Conservation (phyloP, 1,140 invertebrate species). For the Helicoverpa zea region DNA sequence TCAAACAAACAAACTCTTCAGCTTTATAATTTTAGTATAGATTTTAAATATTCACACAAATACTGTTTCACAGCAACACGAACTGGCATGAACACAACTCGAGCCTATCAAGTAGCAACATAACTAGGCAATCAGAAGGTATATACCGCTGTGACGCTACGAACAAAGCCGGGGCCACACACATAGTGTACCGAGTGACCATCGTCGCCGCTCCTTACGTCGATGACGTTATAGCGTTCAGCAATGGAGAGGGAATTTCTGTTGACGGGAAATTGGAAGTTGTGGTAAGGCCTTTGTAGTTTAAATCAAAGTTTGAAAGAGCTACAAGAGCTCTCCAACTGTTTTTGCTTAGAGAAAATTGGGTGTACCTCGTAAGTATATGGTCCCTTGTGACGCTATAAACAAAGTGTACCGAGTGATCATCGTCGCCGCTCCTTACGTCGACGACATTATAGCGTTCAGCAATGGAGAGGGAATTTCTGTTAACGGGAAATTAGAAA, state of each 20-base stretch:
- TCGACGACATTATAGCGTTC: slow-evolving; percentile 61
- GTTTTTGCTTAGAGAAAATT: too few species aligned
- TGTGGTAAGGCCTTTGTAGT: slow-evolving; percentile 57
- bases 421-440: slow-evolving; percentile 59
- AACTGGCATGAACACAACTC: slow-evolving; percentile 63
- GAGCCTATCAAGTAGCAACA: slow-evolving; percentile 55
- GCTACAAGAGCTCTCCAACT: too few species aligned
- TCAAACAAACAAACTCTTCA: too few species aligned
- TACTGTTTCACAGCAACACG: slow-evolving; percentile 64
- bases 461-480: slow-evolving; percentile 53
- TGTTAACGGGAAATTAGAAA: slow-evolving; percentile 55
- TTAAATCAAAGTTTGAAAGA: too few species aligned
- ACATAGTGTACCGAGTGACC: slow-evolving; percentile 68
- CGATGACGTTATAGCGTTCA: slow-evolving; percentile 58
- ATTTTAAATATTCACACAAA: neutral
- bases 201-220: slow-evolving; percentile 62
- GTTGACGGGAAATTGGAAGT: slow-evolving; percentile 58
- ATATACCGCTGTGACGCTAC: slow-evolving; percentile 67
- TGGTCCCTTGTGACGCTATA: too few species aligned
- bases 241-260: slow-evolving; percentile 53
- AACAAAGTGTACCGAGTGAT: slow-evolving; percentile 68
- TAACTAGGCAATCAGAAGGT: slow-evolving; percentile 62
- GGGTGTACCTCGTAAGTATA: too few species aligned
- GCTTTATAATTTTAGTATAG: too few species aligned
- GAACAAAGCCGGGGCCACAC: slow-evolving; percentile 69